Evolutionary conservation across 92 coral and sea anemone species (phyloP).

Genomic region (Epizoanthus illoricatus): DNA sequence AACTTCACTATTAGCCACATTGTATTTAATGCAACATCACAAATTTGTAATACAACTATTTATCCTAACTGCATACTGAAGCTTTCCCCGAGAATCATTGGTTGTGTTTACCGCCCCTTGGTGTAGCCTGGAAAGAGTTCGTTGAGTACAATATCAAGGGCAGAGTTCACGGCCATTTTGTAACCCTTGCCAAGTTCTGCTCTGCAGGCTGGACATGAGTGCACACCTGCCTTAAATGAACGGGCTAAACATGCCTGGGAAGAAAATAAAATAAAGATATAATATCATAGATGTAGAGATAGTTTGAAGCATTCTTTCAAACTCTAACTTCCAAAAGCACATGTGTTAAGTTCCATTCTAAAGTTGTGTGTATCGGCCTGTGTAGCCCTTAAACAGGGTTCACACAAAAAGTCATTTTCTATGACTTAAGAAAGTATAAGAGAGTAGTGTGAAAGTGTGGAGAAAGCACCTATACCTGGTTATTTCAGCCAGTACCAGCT

Average conservation of each 20-base stretch:
- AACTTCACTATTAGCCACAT: no score
- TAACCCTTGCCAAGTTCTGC: slow-evolving; percentile 85
- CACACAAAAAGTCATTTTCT: background rate
- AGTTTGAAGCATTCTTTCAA: no score
- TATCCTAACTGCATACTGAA: no score
- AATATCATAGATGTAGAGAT: background rate
- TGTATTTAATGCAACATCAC: no score
- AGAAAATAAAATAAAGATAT: background rate
- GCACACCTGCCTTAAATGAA: slow-evolving; percentile 93
- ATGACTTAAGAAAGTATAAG: background rate
- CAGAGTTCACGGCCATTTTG: slow-evolving; percentile 68
- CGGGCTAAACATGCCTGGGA: slow-evolving; percentile 84
- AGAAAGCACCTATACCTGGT: no score
- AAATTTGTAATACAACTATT: no score
- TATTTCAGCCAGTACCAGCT: no score
- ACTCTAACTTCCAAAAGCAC: no score
- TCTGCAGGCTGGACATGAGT: slow-evolving; percentile 89
- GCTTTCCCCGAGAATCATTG: background rate
- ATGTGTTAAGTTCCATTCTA: no score
- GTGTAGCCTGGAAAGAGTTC: slow-evolving; percentile 94
- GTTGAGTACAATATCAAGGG: slow-evolving; percentile 77
- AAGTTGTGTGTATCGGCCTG: no score
- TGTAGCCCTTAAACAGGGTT: background rate
- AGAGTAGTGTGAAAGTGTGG: no score
- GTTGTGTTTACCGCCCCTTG: slow-evolving; percentile 78